Evolutionary conservation across 2,113 vertebrate genomes (phyloP), one percentile per base, ranked within the genome.

Genomic region (Cyprinodon tularosa): DNA sequence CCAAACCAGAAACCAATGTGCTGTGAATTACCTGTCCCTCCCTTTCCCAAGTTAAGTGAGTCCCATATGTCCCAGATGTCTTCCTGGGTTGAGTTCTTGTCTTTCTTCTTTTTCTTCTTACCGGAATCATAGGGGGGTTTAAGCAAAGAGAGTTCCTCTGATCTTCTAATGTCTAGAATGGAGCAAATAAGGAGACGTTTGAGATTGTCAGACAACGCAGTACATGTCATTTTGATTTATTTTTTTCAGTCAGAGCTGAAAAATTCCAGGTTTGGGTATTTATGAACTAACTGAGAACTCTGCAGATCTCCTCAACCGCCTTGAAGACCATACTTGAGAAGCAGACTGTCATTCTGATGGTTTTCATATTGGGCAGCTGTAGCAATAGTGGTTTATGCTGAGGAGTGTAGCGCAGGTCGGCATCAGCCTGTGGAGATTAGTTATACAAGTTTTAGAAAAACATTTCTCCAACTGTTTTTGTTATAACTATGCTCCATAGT

Each of bases 41-140:
- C 96, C 44, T 94, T 90, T 60, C 84, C 94, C 62, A 91, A 91
- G 48, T 92, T 90, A 36, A 95, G 86, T 67, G 91, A 77, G 60
- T 96, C 95, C 72, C 72, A 42, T 57, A 99, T 90, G 88, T 95
- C 94, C 90, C 98, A 93, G 68, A 98, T 72, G 61, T 99, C 97
- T 57, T 98, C 96, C 50, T 89, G 85, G 29, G 84, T 92, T 44
- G 95, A 95, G 75, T 80, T 91, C 85, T 97, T 98, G 5, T 96
- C 96, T 92, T 96, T 99, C 84, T 96, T 99, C 90, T 97, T 99
- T 90, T 97, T 99, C 93, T 97, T 99, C 91, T 96, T 98, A n/a
- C 91, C 92, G 7, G 68, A 87, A 60, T 96, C 96, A 79, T 94
- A 95, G 12, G 93, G 82, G 69, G 90, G 96, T 85, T 93, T 98